Base-by-base conservation (phyloP, 1,140 invertebrate genomes). In the Sweltsa coloradensis region DNA sequence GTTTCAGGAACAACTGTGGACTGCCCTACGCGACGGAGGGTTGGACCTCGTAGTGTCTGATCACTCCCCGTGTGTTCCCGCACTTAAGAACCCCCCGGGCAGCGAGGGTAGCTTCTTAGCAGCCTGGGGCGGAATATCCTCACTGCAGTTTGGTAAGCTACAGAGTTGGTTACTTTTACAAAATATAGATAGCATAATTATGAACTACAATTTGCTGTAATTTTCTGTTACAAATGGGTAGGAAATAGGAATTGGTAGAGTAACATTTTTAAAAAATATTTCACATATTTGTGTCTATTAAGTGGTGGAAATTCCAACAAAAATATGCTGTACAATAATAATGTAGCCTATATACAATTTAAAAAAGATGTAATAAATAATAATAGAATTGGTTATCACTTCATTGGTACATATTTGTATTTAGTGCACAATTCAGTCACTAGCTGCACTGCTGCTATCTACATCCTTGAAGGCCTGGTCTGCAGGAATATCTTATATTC, bases 61-160 rank as follows among this genome's bases (percentile, higher is more conserved):
- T 63, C 83, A 85, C 55, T 85, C 81, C 1, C 80, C 82, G 0
- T 81, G 79, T 44, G 78, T 79, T 9, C 69, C 74, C 0, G 74
- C 80, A 2, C 61, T 81, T 1, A 80, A 83, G 51, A 61, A 64
- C 16, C 59, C 68, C 2, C 69, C 62, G 26, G 62, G 66, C 48
- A 57, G 60, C 0, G 47, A 58, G 18, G 74, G 71, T 18, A 71
- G 82, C 55, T 83, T 82, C 55, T 57, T 83, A 47, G 66, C 68
- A 53, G 79, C 81, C 39, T 84, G 81, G 80, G 80, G 79, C 41
- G 83, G 81, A 39, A 81, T 85, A 48, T 75, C 80, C 3, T 81
- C 78, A 0, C 57, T 85, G 24, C 83, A 85, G 60, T 78, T 84
- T 57, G 79, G 78, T 78, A 64, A 46, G 56, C 45, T 45, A 31